phyloP scores from a whole-genome alignment of 1,140 invertebrate genomes.

The Mya arenaria region DNA sequence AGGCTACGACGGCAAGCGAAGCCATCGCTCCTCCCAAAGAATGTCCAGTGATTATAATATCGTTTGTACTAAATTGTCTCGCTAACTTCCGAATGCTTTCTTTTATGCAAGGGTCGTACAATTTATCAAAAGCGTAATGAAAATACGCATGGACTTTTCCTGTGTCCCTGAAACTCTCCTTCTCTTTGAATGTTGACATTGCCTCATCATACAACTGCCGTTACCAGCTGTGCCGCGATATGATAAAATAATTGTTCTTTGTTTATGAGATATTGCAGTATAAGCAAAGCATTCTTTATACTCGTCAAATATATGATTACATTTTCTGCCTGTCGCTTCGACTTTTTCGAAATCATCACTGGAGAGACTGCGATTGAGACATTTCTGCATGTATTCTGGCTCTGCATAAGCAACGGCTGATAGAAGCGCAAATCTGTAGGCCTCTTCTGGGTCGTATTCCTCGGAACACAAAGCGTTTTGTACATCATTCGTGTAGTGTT shows the following conservation, averaged over 20 bases:
- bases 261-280: not conserved
- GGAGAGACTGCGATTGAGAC: not conserved
- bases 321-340: not conserved
- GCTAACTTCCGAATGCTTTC: not conserved
- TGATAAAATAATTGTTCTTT: not conserved
- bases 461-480: not conserved
- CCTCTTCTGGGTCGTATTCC: not conserved
- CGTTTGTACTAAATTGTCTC: not conserved
- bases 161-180: not conserved
- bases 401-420: not conserved
- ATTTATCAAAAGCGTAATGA: not conserved
- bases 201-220: too few relatives aligned
- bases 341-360: not conserved
- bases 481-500: not conserved
- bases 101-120: not conserved
- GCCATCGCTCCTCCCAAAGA: conserved; percentile 34
- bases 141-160: not conserved
- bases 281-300: not conserved
- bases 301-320: not conserved
- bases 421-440: not conserved
- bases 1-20: not conserved
- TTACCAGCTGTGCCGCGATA: not conserved
- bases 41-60: conserved; percentile 31
- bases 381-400: not conserved
- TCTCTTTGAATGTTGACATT: too few relatives aligned